Evolutionary conservation across 1,140 invertebrate genomes (phyloP), one percentile per base, ranked within the genome.

Genomic region (Thalassaphorura encarpata): DNA sequence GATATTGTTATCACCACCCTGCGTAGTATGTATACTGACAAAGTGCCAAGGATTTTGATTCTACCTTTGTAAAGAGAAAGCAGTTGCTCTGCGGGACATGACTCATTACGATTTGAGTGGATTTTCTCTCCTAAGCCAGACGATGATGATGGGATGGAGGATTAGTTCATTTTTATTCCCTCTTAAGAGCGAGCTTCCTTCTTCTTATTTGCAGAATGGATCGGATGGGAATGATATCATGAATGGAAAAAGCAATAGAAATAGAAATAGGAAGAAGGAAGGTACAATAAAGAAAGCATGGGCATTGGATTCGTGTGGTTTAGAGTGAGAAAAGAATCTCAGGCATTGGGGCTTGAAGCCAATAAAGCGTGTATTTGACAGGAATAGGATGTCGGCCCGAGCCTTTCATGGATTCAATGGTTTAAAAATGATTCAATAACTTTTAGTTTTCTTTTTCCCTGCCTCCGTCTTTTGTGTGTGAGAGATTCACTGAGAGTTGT

Each of bases 361-460:
- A 62, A 62, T 62, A 62, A 62, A 62, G 60, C 53, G 56, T 62
- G 55, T 58, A 58, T 58, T 62, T 62, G 60, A 62, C 60, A 62
- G 54, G 55, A 43, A 56, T 61, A 57, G 50, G 60, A 55, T 54
- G 51, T 62, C 49, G 54, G 54, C 47, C 43, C 53, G 48, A 41
- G 19, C 21, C 45, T 18, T 52, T 52, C 21, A 13, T 41, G 18
- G 3, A 62, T 52, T 62, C 61, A 62, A 59, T 62, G 56, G 56
- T 62, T 62, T 62, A 59, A 62, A 62, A 62, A 58, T 62, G 61
- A 62, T 62, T 62, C 61, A 62, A 62, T 62, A 62, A 62, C 61
- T 62, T 62, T 62, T 58, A 54, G 54, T 58, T 62, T 56, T 54
- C 52, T 56, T 56, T 54, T 54, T 48, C 47, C 52, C 52, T 43